Base-by-base conservation (phyloP, 2,888 invertebrate genomes). In the Tetheella fluctuosa region DNA sequence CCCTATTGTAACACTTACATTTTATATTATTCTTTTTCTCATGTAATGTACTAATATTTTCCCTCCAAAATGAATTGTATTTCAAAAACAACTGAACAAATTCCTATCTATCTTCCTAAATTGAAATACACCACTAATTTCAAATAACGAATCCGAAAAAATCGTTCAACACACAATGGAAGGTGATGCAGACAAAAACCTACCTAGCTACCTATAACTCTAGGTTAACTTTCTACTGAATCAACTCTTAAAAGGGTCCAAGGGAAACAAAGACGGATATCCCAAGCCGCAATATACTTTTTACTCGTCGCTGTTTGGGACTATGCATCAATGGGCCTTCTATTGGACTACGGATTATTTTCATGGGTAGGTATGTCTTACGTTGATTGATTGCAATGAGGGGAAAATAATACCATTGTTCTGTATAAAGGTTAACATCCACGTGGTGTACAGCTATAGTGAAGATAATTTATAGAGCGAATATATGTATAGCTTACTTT, bases 241-340 rank as follows among this genome's bases (percentile, higher is more conserved):
- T 39, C n/a, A 39, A 39, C 39, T 15, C 10, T 10, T 30, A 42
- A 42, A n/a, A 10, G 42, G 42, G 42, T n/a, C 1, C 10, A 39
- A 6, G 6, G 42, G 7, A 42, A 42, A 42, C 42, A 42, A 42
- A 17, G 42, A 17, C n/a, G 3, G 42, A 42, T n/a, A 42, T 42
- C 17, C 42, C 42, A 42, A 42, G 6, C 42, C 34, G 4, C 13
- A 34, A 34, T n/a, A 39, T n/a, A 42, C 7, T 42, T 42, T 42
- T 42, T 42, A 42, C n/a, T n/a, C 6, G 1, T 42, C 42, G 5
- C 7, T 48, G 20, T 48, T 2, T 42, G 20, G 57, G 58, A 60
- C 53, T 60, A 64, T 63, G 66, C 64, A 64, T 61, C 60, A 59
- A 52, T 55, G 8, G 34, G 57, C 57, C 59, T 63, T 63, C 62